Evolutionary conservation across 2,797 vertebrate genomes (phyloP).

Genomic region (Pristis pectinata): DNA sequence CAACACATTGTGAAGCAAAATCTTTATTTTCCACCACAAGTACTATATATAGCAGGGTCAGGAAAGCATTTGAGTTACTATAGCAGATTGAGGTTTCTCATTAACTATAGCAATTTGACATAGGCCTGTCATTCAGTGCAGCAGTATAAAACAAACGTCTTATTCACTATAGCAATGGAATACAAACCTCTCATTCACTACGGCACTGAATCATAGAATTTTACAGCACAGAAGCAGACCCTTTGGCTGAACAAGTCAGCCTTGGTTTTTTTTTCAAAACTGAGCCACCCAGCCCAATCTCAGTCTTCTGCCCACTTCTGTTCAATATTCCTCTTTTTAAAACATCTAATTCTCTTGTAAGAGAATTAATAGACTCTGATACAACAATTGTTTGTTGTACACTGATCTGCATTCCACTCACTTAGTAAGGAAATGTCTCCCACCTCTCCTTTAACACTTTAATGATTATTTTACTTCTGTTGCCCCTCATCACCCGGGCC

Average conservation of each 20-base stretch:
- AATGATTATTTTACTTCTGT: too few species aligned
- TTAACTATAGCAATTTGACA: background rate
- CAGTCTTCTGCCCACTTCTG: background rate
- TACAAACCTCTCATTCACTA: conserved; percentile 25
- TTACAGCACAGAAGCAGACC: background rate
- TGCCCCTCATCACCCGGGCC: background rate
- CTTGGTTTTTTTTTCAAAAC: background rate
- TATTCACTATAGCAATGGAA: background rate
- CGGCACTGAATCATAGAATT: background rate
- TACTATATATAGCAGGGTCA: background rate
- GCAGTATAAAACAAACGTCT: conserved; percentile 19
- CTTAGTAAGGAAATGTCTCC: background rate
- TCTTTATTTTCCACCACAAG: background rate
- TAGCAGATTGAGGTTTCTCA: background rate
- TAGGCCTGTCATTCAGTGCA: background rate
- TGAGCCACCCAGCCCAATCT: background rate
- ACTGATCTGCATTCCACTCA: background rate
- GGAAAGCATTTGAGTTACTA: background rate
- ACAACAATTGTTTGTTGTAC: background rate
- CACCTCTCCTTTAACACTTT: background rate
- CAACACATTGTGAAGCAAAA: background rate
- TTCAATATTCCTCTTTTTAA: conserved; percentile 18
- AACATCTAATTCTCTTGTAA: background rate
- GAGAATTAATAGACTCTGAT: background rate
- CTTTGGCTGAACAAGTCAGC: background rate